Evolutionary conservation across 2,797 vertebrate species (phyloP), one percentile per base, ranked within the genome.

Genomic region (Babyrousa celebensis): DNA sequence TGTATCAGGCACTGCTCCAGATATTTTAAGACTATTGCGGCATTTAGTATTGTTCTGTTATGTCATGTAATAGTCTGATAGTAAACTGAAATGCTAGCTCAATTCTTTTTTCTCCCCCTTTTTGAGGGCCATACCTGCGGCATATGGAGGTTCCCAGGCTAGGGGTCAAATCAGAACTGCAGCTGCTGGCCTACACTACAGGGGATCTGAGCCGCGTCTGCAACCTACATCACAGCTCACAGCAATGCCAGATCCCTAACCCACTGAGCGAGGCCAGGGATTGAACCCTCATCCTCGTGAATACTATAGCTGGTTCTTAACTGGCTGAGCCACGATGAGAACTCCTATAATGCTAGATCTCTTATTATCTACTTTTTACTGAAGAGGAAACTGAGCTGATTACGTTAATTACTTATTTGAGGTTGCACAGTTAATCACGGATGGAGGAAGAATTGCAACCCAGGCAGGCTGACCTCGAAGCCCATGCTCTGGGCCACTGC

Each of bases 281-380:
- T 36, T 36, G 36, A 36, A 36, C 36, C 36, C 36, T 36, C 36
- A 36, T 36, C 36, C 36, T 36, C 36, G 36, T 36, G 36, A 36
- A 36, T 36, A 36, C 36, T 36, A 36, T 36, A 36, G 36, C 36
- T 36, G 36, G 36, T 36, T 36, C 36, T 36, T 36, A 36, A 36
- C 36, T 36, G 36, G 36, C 36, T 36, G 36, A 36, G 36, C 36
- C 36, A 36, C 36, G 36, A 36, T 36, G 36, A 36, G 36, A 36
- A 36, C 36, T 36, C 36, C 36, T 36, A 36, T 36, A 36, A 36
- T 36, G 36, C 36, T 36, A 36, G 36, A 2, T 2, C 36, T 85
- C 74, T 95, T 68, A 63, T 91, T 72, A 86, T 72, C 75, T 56
- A 71, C 48, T 72, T 75, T 95, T 85, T 67, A 70, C 29, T 62